Evolutionary conservation across 1,140 invertebrate genomes (phyloP).

Genomic region (Drepana arcuata): DNA sequence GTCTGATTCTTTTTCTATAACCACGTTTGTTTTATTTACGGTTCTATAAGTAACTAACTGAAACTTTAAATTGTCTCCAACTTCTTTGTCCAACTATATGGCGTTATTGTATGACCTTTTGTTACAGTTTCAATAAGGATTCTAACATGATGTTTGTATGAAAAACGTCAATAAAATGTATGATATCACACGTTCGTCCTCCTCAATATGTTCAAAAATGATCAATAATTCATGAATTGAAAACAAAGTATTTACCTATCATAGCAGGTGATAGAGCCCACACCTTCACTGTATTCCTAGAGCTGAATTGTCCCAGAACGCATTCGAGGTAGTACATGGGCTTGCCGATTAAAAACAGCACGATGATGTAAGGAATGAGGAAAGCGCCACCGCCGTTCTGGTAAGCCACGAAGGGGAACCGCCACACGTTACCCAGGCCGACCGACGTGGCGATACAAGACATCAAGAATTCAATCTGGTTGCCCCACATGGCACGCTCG

Average conservation of each 20-base stretch:
- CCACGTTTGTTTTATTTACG: no score
- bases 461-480: conserved; percentile 89
- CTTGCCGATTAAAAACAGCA: conserved; percentile 87
- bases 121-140: no score
- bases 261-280: conserved; percentile 75
- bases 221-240: no score
- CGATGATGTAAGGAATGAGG: conserved; percentile 87
- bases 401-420: conserved; percentile 89
- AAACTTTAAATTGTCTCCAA: no score
- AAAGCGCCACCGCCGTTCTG: conserved; percentile 89
- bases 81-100: no score
- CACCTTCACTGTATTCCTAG: conserved; percentile 79
- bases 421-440: conserved; percentile 91
- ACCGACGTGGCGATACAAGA: conserved; percentile 91
- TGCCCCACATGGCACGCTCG: conserved; percentile 83
- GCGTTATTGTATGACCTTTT: no score
- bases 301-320: conserved; percentile 83
- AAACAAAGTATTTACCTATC: conserved; percentile 76
- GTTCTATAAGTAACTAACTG: no score
- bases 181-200: no score
- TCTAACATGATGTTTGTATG: no score
- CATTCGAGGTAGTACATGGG: conserved; percentile 94
- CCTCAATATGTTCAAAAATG: no score
- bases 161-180: no score
- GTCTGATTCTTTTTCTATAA: no score